Percentiles rank a stretch among this genome's conserved stretches.
phyloP scores from a whole-genome alignment of 2,113 vertebrate genomes.

The Kryptolebias marmoratus region DNA sequence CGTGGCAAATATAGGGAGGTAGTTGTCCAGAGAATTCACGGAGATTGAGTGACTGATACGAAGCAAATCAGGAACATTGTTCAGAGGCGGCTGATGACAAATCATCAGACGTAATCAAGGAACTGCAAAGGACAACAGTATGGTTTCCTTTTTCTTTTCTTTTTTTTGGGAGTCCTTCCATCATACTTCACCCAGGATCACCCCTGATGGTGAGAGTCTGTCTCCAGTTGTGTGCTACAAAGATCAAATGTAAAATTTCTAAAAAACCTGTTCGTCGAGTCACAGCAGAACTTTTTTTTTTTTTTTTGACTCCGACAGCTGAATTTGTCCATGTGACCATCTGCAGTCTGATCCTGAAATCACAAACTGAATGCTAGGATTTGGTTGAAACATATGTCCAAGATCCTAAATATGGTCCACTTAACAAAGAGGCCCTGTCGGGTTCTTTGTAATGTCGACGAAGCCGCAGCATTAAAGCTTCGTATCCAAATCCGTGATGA shows the following conservation, averaged over 20 bases:
- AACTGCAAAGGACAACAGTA: too few relatives aligned
- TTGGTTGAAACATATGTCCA: not conserved
- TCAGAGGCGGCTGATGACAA: not conserved
- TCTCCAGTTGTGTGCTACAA: not conserved
- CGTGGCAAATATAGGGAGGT: not conserved
- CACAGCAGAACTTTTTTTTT: not conserved
- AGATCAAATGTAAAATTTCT: not conserved
- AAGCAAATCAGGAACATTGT: too few relatives aligned
- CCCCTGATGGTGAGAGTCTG: not conserved
- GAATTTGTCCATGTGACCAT: not conserved
- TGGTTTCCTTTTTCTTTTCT: too few relatives aligned
- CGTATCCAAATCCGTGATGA: slow-evolving; percentile 4
- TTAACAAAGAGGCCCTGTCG: not conserved
- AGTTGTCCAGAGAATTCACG: not conserved
- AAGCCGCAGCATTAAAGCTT: slow-evolving; percentile 9
- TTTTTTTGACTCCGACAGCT: not conserved
- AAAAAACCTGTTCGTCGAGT: not conserved
- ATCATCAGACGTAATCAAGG: not conserved
- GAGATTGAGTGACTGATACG: not conserved
- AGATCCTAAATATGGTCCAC: not conserved
- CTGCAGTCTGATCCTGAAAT: not conserved
- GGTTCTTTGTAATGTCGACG: not conserved
- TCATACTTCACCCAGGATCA: too few relatives aligned
- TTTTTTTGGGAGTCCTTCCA: too few relatives aligned
- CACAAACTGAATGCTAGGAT: not conserved